These are phyloP conservation scores for Prinia subflava DNA, from an alignment of 2,113 vertebrate species.

Conservation along the genomic window DNA sequence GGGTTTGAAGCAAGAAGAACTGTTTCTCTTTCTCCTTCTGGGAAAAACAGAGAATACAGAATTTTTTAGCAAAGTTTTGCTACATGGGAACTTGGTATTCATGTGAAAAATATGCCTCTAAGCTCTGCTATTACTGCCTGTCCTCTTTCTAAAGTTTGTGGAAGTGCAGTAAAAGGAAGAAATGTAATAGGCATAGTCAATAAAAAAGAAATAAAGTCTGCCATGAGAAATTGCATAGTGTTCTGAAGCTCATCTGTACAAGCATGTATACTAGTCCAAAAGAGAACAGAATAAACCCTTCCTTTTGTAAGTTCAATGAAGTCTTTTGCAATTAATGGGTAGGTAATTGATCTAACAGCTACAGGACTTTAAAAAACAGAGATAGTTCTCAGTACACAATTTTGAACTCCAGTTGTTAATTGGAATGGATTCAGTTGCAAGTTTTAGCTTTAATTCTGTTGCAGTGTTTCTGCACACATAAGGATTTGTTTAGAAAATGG, in stretches of 20 bases:
- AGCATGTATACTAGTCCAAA: not conserved
- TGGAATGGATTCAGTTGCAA: not conserved
- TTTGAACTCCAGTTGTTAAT: not conserved
- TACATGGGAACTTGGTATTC: not conserved
- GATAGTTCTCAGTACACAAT: not conserved
- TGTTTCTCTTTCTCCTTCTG: not conserved
- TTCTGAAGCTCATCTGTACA: not conserved
- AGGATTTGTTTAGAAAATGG: not conserved
- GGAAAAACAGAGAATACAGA: not conserved
- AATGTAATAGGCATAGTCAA: not conserved
- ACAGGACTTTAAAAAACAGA: not conserved
- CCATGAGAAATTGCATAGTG: not conserved
- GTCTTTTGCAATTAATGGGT: not conserved
- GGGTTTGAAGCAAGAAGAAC: not conserved
- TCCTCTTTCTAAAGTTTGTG: not conserved
- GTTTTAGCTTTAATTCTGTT: not conserved
- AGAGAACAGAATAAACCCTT: not conserved
- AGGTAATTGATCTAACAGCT: not conserved
- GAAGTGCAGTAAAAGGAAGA: not conserved
- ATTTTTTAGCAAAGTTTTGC: not conserved
- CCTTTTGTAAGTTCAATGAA: not conserved
- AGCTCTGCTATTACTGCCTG: not conserved
- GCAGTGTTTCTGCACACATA: not conserved
- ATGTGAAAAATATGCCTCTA: not conserved
- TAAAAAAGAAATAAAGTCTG: conserved; percentile 15